phyloP scores from a whole-genome alignment of 2,888 invertebrate species.

The Drosophila cognata region DNA sequence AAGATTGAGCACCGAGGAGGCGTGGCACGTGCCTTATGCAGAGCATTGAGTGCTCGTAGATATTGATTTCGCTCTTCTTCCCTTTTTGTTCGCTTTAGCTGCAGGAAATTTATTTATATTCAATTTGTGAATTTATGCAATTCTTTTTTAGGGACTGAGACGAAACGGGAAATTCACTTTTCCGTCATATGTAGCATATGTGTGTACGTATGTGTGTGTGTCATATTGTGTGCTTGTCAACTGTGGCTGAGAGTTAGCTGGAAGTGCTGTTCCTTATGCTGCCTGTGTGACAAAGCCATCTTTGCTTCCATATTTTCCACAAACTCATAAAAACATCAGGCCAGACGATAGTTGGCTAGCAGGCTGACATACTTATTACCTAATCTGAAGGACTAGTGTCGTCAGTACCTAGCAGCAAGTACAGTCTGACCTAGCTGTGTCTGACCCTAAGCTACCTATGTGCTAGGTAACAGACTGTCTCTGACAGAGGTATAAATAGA shows the following conservation, averaged over 20 bases:
- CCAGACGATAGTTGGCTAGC: slow-evolving; percentile 2
- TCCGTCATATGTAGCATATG: slow-evolving; percentile 33
- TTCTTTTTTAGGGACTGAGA: slow-evolving; percentile 26
- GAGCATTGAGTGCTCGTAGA: slow-evolving; percentile 22
- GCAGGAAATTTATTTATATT: slow-evolving; percentile 81
- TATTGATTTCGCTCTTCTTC: slow-evolving; percentile 42
- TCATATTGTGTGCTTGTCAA: slow-evolving; percentile 24
- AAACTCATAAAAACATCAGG: slow-evolving; percentile 71
- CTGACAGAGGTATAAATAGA: slow-evolving; percentile 37
- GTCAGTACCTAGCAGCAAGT: slow-evolving; percentile 22
- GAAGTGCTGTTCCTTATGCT: slow-evolving; percentile 35
- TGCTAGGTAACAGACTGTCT: slow-evolving; percentile 10
- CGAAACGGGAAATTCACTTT: slow-evolving; percentile 55
- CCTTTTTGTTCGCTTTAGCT: slow-evolving; percentile 22
- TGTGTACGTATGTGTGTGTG: slow-evolving; percentile 5
- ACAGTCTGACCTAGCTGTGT: slow-evolving; percentile 11
- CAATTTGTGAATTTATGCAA: slow-evolving; percentile 74
- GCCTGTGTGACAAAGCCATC: slow-evolving; percentile 36
- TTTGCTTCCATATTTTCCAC: slow-evolving; percentile 59
- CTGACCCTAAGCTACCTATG: slow-evolving; percentile 27
- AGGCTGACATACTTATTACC: slow-evolving; percentile 55
- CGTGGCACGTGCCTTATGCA: slow-evolving; percentile 60
- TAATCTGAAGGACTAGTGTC: slow-evolving; percentile 63
- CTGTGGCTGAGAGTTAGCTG: slow-evolving; percentile 33
- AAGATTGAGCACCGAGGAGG: slow-evolving; percentile 22